Conservation (phyloP, 2,113 vertebrate genomes). For the Pardalotus punctatus region DNA sequence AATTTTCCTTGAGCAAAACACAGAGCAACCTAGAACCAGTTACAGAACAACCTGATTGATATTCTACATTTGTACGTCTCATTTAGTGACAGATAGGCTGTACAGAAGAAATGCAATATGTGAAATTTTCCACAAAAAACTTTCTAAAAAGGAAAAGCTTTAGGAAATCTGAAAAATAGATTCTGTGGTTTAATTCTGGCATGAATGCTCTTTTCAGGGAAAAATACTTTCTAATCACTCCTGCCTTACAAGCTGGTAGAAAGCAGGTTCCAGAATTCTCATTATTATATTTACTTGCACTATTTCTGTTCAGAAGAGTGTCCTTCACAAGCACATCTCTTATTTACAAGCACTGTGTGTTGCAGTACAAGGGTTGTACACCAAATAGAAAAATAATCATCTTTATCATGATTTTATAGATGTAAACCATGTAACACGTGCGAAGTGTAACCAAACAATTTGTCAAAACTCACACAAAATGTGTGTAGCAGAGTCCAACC, state of each 20-base stretch:
- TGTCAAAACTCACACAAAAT: not conserved
- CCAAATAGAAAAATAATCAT: not conserved
- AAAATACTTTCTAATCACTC: not conserved
- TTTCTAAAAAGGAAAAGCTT: not conserved
- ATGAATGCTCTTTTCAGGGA: not conserved
- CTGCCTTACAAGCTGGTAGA: not conserved
- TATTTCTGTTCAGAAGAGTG: not conserved
- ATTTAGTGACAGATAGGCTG: not conserved
- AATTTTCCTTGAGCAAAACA: not conserved
- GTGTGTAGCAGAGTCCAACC: not conserved
- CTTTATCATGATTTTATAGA: not conserved
- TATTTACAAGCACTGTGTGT: not conserved
- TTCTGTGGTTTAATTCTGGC: not conserved
- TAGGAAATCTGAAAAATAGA: not conserved
- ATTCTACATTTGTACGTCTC: not conserved
- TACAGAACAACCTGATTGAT: not conserved
- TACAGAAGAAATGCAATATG: not conserved
- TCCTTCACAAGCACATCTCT: not conserved
- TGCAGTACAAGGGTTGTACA: not conserved
- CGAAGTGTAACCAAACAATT: not conserved
- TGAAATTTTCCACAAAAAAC: not conserved
- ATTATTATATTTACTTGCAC: not conserved
- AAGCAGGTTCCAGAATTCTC: not conserved
- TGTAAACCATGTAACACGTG: not conserved
- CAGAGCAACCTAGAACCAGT: not conserved